Percentiles rank a stretch among this genome's conserved stretches.
Evolutionary conservation across 2,797 vertebrate species (phyloP).

Genomic region (Hippopotamyrus pictus): DNA sequence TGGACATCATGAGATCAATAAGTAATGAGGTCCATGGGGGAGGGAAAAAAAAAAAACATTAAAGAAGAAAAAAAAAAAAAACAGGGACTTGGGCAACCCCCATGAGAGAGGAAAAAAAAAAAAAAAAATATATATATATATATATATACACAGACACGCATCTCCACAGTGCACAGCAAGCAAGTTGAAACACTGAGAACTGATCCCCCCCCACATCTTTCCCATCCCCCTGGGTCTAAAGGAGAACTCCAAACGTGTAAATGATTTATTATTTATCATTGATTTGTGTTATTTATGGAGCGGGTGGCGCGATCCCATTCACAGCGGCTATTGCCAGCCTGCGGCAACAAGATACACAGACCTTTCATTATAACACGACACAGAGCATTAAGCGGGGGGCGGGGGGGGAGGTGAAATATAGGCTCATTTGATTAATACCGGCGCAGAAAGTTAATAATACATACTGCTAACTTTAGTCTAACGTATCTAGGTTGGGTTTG

Average conservation of each 20-base stretch:
- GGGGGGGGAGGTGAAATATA: neutral
- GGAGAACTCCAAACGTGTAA: conserved; percentile 59
- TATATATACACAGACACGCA: neutral
- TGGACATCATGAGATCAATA: conserved; percentile 49
- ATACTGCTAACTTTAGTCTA: conserved; percentile 24
- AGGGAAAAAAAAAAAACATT: neutral
- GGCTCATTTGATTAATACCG: conserved; percentile 30
- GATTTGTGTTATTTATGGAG: conserved; percentile 69
- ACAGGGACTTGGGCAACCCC: conserved; percentile 15
- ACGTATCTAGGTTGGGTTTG: neutral
- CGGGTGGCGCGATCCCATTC: conserved; percentile 20
- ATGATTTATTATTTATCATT: conserved; percentile 65
- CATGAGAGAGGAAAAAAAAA: neutral
- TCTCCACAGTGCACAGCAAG: conserved; percentile 34
- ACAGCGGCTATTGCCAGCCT: neutral
- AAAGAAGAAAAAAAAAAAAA: neutral
- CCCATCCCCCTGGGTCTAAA: conserved; percentile 41
- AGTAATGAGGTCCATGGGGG: conserved; percentile 48
- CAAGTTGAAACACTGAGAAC: conserved; percentile 32
- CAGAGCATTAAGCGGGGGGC: neutral
- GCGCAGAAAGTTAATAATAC: conserved; percentile 22
- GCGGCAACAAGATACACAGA: conserved; percentile 15
- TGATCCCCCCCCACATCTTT: conserved; percentile 29
- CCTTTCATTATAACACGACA: conserved; percentile 29
- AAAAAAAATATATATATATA: too few relatives aligned